Conservation (phyloP, 2,113 vertebrate species). For the Hippoglossus stenolepis region DNA sequence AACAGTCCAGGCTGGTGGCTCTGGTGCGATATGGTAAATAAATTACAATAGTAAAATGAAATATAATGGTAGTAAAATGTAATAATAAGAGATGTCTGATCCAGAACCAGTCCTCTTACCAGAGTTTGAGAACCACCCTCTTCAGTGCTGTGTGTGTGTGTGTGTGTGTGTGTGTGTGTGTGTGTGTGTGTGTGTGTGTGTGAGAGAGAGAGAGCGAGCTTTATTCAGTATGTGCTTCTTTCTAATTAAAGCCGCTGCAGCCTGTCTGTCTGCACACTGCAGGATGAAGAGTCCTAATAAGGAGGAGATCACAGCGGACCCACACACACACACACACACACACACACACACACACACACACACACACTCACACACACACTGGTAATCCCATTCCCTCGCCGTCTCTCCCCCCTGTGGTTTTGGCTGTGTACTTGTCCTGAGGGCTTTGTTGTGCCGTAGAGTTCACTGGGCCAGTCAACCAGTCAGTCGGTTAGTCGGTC, state of each 20-base stretch:
- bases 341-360: conserved; percentile 24
- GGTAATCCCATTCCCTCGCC: conserved; percentile 18
- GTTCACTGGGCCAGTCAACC: conserved; percentile 39
- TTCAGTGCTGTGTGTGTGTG: no score
- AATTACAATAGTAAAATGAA: no score
- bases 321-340: conserved; percentile 17
- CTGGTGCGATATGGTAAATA: no score
- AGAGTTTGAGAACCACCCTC: no score
- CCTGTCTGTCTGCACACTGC: conserved; percentile 19
- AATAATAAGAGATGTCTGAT: not conserved
- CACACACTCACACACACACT: conserved; percentile 8
- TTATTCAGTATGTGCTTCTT: conserved; percentile 27
- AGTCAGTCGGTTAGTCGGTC: conserved; percentile 38
- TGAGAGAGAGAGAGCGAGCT: conserved; percentile 3
- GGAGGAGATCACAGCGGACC: conserved; percentile 50
- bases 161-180: not conserved
- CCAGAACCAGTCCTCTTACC: not conserved
- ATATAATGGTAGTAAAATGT: no score
- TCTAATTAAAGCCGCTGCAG: conserved; percentile 64
- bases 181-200: not conserved
- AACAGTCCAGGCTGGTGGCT: no score
- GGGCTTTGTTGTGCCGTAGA: conserved; percentile 29
- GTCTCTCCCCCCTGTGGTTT: conserved; percentile 5
- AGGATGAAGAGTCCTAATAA: conserved; percentile 66
- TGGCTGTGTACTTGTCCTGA: conserved; percentile 27